These are phyloP conservation scores for Orcinus orca DNA, from an alignment of 2,113 vertebrate species.

Conservation along the genomic window DNA sequence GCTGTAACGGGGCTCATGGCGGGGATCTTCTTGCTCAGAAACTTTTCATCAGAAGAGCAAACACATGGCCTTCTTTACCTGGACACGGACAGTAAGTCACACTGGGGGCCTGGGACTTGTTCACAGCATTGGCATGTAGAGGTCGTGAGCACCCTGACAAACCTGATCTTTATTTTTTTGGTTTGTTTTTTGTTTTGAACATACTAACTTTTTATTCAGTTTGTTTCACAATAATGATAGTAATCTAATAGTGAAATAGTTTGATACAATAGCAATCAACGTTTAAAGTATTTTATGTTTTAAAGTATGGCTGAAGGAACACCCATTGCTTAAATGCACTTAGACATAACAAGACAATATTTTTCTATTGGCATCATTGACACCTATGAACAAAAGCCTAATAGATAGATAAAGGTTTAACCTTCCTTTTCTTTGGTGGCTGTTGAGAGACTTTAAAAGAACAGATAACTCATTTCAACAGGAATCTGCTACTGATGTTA, in stretches of 20 bases:
- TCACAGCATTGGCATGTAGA: background rate
- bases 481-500: slow-evolving; percentile 68
- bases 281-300: slow-evolving; percentile 72
- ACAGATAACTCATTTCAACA: slow-evolving; percentile 76
- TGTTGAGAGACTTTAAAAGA: slow-evolving; percentile 74
- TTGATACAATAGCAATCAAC: slow-evolving; percentile 70
- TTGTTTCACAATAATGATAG: slow-evolving; percentile 71
- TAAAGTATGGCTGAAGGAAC: slow-evolving; percentile 75
- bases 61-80: background rate
- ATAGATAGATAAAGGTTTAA: slow-evolving; percentile 55
- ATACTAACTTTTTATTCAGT: slow-evolving; percentile 73
- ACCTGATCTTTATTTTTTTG: background rate
- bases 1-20: rapidly evolving
- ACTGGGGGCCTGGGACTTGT: background rate
- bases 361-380: slow-evolving; percentile 71
- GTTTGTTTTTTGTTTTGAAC: slow-evolving; percentile 20
- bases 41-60: background rate
- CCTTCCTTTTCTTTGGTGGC: slow-evolving; percentile 62
- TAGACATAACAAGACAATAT: slow-evolving; percentile 69
- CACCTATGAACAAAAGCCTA: slow-evolving; percentile 60
- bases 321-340: slow-evolving; percentile 74
- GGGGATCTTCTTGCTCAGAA: background rate
- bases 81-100: background rate
- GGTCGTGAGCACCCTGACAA: background rate
- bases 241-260: slow-evolving; percentile 72